phyloP scores from a whole-genome alignment of 2,888 invertebrate species.

The Spilosoma lubricipeda region DNA sequence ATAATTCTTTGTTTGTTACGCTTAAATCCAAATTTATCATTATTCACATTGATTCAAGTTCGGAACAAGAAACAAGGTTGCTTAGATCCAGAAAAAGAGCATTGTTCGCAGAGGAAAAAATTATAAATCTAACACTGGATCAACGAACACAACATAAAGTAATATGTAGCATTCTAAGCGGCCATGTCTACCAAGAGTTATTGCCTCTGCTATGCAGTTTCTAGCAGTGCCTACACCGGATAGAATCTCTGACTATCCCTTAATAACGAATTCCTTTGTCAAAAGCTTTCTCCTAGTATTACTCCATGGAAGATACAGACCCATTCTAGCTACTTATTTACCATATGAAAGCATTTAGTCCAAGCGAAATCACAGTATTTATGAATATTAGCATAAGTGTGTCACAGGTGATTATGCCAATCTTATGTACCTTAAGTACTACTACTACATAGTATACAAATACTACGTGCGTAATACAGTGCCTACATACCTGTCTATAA shows the following conservation, averaged over 20 bases:
- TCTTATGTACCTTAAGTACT: not conserved
- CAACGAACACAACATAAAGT: not conserved
- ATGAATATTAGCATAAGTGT: slow-evolving; percentile 36
- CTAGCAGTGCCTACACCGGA: not conserved
- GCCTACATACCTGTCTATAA: not conserved
- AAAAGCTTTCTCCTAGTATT: slow-evolving; percentile 31
- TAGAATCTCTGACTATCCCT: not conserved
- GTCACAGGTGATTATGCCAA: slow-evolving; percentile 35
- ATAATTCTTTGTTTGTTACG: too few species aligned
- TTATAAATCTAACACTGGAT: not conserved
- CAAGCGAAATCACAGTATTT: slow-evolving; percentile 23
- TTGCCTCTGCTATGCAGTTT: not conserved
- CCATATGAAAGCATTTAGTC: slow-evolving; percentile 39
- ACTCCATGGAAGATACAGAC: slow-evolving; percentile 16
- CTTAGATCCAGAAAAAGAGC: not conserved
- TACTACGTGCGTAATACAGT: too few species aligned
- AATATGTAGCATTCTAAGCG: not conserved
- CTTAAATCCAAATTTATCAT: too few species aligned
- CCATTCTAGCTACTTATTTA: slow-evolving; percentile 24
- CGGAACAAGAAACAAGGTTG: too few species aligned
- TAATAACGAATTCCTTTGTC: slow-evolving; percentile 35
- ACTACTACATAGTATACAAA: too few species aligned
- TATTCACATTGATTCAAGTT: too few species aligned
- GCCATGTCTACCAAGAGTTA: not conserved
- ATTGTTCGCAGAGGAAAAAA: rapidly evolving